Percentiles rank a stretch among this genome's conserved stretches.
Evolutionary conservation across 1,140 invertebrate species (phyloP).

Genomic region (Magallana ariakensis): DNA sequence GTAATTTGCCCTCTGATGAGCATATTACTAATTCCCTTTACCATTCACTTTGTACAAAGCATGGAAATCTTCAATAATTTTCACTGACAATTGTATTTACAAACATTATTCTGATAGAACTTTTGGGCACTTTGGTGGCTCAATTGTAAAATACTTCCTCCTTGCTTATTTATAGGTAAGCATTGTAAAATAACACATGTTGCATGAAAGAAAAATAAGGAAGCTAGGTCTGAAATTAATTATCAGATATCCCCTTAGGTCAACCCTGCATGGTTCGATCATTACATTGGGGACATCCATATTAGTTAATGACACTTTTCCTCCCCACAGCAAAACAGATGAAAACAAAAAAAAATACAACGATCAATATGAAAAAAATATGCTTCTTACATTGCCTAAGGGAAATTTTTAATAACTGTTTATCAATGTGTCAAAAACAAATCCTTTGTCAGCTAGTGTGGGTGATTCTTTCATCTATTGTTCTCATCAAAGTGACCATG

Average conservation of each 20-base stretch:
- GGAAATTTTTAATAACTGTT: neutral
- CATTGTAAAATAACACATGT: too few relatives aligned
- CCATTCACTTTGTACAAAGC: too few relatives aligned
- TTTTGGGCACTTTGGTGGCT: too few relatives aligned
- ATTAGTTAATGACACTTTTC: constrained; percentile 6
- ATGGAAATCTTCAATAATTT: too few relatives aligned
- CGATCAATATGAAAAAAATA: constrained; percentile 26
- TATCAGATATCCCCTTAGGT: neutral
- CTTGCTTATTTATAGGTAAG: too few relatives aligned
- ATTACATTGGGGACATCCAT: neutral
- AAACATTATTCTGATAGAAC: too few relatives aligned
- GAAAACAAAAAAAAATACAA: neutral
- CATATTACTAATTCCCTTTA: too few relatives aligned
- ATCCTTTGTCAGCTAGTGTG: neutral
- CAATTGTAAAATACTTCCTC: too few relatives aligned
- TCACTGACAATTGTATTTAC: too few relatives aligned
- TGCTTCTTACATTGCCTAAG: neutral
- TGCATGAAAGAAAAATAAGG: too few relatives aligned
- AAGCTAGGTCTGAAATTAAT: too few relatives aligned
- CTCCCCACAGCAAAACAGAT: neutral
- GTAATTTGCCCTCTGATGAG: too few relatives aligned
- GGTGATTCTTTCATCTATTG: neutral
- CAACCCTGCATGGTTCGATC: neutral
- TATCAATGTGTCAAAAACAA: neutral
- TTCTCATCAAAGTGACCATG: neutral